Base-by-base conservation (phyloP, 2,113 vertebrate species). In the Paralichthys olivaceus region DNA sequence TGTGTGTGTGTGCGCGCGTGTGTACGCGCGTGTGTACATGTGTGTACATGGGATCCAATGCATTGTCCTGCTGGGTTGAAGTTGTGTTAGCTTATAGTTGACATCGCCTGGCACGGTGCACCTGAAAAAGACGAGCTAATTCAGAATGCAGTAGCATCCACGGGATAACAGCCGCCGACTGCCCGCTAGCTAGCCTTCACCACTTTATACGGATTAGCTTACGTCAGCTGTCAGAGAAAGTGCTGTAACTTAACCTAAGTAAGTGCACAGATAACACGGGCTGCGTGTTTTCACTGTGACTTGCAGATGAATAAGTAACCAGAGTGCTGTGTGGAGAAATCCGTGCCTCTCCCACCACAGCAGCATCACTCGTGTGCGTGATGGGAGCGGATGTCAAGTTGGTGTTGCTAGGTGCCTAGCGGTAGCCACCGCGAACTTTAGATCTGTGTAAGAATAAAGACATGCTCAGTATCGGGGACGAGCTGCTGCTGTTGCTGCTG, bases 101-200 rank as follows among this genome's bases (percentile, higher is more conserved):
- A 15, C 23, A 4, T 55, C 22, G 54, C 20, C 20, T 79, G 75
- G 57, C 69, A 59, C 7, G 4, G 40, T 65, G 67, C 20, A 68
- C 28, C 49, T 22, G 49, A 8, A 65, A 74, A 47, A 68, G 8
- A 72, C 23, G 32, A 11, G 64, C 68, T 75, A 83, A 85, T 83
- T 87, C 68, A 77, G n/a, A 75, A 63, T 28, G 67, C 62, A 74
- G 19, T 51, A 43, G 77, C 77, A 84, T 80, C 80, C 75, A 56
- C 26, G 61, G 47, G 75, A 93, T 93, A 92, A 92, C 92, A 65
- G 81, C 79, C 60, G 23, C 9, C 56, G 60, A 57, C 60, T 62
- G 66, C 29, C 78, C 23, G 81, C 79, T 86, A 77, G 85, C 78
- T 84, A 85, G 65, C 78, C 9, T 62, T 53, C 32, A 9, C 19